Conservation (phyloP, 1,140 invertebrate genomes). For the Magallana gigas region DNA sequence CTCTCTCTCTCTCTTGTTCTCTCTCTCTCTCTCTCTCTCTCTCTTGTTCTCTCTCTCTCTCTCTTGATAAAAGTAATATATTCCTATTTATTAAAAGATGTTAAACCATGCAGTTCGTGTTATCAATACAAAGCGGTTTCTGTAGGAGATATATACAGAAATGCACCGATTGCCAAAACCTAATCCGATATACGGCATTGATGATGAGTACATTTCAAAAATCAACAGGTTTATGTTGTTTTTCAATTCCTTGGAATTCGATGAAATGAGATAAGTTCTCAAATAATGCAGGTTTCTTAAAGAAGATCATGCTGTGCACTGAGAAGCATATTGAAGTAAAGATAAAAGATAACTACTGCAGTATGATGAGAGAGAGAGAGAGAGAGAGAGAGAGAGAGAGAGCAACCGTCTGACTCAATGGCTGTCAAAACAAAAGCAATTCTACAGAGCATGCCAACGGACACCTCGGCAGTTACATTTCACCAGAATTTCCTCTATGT, state of each 20-base stretch:
- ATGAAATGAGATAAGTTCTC: slow-evolving; percentile 8
- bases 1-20: no score
- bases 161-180: slow-evolving; percentile 9
- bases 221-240: slow-evolving; percentile 7
- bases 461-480: background rate
- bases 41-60: no score
- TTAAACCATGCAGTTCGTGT: no score
- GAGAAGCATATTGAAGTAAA: background rate
- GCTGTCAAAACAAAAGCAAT: background rate
- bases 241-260: background rate
- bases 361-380: background rate
- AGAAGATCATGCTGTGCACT: background rate
- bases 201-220: background rate
- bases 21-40: no score
- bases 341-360: background rate
- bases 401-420: no score
- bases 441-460: background rate
- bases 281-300: background rate
- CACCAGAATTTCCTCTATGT: slow-evolving; percentile 15
- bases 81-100: no score
- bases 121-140: no score
- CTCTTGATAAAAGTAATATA: no score
- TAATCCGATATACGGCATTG: background rate
- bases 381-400: slow-evolving; percentile 11
- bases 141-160: no score